phyloP scores from a whole-genome alignment of 2,888 invertebrate genomes.

The Chamaedrilus cognettii region DNA sequence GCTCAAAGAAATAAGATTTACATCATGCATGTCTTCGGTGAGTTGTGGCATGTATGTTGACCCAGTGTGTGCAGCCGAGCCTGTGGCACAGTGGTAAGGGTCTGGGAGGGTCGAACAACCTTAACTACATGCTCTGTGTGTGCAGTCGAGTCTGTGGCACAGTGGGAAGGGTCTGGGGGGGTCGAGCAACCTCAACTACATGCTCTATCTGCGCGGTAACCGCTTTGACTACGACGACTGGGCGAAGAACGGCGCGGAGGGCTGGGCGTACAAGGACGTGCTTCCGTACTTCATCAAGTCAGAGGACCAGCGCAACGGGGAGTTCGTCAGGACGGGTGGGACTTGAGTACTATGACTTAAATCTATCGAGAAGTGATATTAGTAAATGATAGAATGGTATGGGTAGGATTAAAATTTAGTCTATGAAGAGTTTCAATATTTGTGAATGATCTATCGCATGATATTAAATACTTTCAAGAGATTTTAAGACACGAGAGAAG shows the following conservation, averaged over 20 bases:
- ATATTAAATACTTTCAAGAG: no score
- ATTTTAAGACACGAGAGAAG: no score
- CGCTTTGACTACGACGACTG: slow-evolving; percentile 41
- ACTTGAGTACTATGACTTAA: background rate
- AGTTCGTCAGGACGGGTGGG: slow-evolving; percentile 35
- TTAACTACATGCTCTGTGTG: slow-evolving; percentile 42
- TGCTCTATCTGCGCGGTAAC: slow-evolving; percentile 39
- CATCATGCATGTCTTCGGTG: no score
- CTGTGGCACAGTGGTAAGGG: slow-evolving; percentile 34
- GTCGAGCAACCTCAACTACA: slow-evolving; percentile 37
- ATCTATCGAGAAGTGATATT: no score
- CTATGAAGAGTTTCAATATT: no score
- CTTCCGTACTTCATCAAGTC: slow-evolving; percentile 42
- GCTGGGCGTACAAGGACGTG: slow-evolving; percentile 40
- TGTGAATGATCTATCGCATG: no score
- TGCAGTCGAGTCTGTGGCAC: slow-evolving; percentile 29
- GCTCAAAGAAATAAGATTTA: no score
- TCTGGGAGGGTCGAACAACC: slow-evolving; percentile 37
- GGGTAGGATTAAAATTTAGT: no score
- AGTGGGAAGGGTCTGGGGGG: slow-evolving; percentile 38
- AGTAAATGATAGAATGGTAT: no score
- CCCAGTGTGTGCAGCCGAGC: no score
- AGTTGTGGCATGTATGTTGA: no score
- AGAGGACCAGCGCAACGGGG: slow-evolving; percentile 37
- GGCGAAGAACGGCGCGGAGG: slow-evolving; percentile 37